These are phyloP conservation scores for Oryzias woworae DNA, from an alignment of 2,113 vertebrate species.

Conservation along the genomic window DNA sequence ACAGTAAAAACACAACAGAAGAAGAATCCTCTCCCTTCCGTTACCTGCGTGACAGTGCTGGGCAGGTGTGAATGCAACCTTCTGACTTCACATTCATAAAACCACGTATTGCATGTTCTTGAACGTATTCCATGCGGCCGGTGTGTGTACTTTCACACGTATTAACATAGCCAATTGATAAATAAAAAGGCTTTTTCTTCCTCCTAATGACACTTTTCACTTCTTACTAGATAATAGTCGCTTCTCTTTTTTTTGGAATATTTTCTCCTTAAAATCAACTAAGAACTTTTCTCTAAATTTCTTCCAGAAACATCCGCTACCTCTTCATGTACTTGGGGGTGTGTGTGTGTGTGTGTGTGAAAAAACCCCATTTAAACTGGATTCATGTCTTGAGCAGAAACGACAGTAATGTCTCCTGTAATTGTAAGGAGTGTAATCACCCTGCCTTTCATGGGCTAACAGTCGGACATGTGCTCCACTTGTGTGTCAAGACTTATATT, in stretches of 20 bases:
- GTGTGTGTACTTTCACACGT: no score
- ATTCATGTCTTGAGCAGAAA: conserved; percentile 67
- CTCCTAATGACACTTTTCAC: conserved; percentile 44
- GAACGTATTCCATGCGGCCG: no score
- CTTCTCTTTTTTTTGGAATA: conserved; percentile 57
- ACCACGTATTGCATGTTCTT: no score
- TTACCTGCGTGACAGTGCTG: no score
- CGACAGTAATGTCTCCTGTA: conserved; percentile 73
- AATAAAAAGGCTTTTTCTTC: conserved; percentile 48
- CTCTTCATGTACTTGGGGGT: conserved; percentile 34
- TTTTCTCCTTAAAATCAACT: conserved; percentile 59
- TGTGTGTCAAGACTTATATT: conserved; percentile 58
- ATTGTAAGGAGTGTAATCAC: conserved; percentile 70
- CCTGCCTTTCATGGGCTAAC: conserved; percentile 69
- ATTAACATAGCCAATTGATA: background rate
- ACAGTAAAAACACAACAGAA: no score
- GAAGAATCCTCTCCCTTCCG: no score
- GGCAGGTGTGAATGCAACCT: no score
- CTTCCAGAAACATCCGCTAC: conserved; percentile 64
- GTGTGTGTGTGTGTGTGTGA: conserved; percentile 10
- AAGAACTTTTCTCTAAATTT: conserved; percentile 70
- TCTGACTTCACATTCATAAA: no score
- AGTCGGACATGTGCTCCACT: conserved; percentile 38
- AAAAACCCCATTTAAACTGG: conserved; percentile 63
- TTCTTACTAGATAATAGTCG: conserved; percentile 40